These are phyloP conservation scores for Sus cebifrons DNA, from an alignment of 2,797 vertebrate species.

Conservation along the genomic window DNA sequence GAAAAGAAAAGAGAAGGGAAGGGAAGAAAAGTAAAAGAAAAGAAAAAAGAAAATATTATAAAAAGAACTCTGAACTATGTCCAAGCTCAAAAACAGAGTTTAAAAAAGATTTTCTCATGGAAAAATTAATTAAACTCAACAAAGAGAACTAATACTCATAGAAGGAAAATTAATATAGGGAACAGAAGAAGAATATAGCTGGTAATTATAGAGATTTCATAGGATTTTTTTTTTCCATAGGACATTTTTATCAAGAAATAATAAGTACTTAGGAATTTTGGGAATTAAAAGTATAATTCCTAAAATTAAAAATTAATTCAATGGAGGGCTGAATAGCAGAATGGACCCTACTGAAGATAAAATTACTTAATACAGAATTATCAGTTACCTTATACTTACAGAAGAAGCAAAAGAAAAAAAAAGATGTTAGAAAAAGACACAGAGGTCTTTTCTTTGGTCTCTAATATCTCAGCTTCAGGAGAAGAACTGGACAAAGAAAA, in stretches of 20 bases:
- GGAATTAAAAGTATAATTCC: slow-evolving; percentile 39
- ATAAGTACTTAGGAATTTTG: neutral
- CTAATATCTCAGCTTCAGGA: neutral
- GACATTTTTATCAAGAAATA: neutral
- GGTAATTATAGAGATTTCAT: neutral
- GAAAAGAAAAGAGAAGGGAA: too few relatives aligned
- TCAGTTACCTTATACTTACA: neutral
- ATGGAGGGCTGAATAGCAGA: neutral
- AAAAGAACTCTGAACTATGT: neutral
- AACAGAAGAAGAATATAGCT: neutral
- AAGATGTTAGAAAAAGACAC: neutral
- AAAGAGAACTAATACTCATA: neutral
- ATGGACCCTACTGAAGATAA: neutral
- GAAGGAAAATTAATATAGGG: neutral
- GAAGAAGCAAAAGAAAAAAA: neutral
- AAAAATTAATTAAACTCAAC: slow-evolving; percentile 10
- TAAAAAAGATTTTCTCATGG: neutral
- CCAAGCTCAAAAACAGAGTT: neutral
- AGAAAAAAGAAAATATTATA: neutral
- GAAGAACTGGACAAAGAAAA: neutral
- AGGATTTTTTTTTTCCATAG: neutral
- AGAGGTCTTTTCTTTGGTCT: neutral
- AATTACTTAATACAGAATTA: slow-evolving; percentile 15
- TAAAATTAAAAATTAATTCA: neutral
- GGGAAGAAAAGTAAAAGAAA: too few relatives aligned